Evolutionary conservation across 1,140 invertebrate species (phyloP), one percentile per base, ranked within the genome.

Genomic region (Microplitis demolitor): DNA sequence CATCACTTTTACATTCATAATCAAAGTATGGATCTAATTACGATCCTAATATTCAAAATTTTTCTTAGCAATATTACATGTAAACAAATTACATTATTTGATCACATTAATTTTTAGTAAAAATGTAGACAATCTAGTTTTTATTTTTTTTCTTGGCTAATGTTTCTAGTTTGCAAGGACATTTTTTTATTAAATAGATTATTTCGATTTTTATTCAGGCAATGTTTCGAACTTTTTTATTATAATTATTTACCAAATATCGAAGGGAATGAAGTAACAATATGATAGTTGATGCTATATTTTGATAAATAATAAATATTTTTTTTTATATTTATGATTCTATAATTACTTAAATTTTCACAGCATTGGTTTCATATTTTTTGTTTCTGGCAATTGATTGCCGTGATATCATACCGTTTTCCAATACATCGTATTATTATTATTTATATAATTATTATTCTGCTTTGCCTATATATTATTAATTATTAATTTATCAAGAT

Each of bases 271-370:
- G 58, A 71, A 68, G 76, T 50, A 78, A 78, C 73, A 78, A 74
- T 79, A 79, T 73, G 78, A 79, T 74, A 70, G 77, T 79, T 74
- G 72, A 79, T 76, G 73, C 69, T 60, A 66, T 37, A 34, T 66
- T 58, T 68, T 75, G 73, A 73, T 73, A 24, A 73, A 69, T 76
- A 73, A 78, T 62, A 34, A 13, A n/a, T 62, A 35, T 31, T n/a
- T 58, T 9, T 14, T 62, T 39, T 62, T 50, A 66, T 31, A 62
- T 35, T 62, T 62, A 11, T n/a, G 31, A 62, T 35, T 73, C 16
- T 64, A 58, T 39, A 61, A 51, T 69, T 73, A 69, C 50, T 45
- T 58, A 51, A 67, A 72, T 33, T 56, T 54, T 33, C 69, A 74
- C 68, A 74, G 68, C 69, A 70, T 74, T 66, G 16, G 68, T 74